Evolutionary conservation across 2,113 vertebrate genomes (phyloP), one percentile per base, ranked within the genome.

Genomic region (Nycticorax nycticorax): DNA sequence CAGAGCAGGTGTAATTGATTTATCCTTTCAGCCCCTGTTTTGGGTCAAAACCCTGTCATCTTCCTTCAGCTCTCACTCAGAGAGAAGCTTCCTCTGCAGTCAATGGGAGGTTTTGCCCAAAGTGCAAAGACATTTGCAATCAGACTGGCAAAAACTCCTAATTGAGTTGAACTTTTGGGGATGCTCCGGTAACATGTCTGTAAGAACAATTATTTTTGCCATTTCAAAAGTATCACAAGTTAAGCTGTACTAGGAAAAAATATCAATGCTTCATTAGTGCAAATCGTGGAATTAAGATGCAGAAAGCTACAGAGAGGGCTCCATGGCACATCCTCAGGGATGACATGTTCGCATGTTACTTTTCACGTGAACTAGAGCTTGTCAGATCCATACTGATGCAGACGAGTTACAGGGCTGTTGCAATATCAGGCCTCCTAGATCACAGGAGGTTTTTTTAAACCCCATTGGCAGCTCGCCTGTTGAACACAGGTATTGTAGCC

Each of bases 161-260:
- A 96, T 89, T 90, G 85, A 93, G 76, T 77, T 96, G 93, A 94
- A 95, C 93, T 96, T 95, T 88, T 67, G 79, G 64, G 85, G 87
- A 52, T 89, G 91, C 43, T 72, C 57, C 57, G 30, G 94, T 95
- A 91, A 92, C 89, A 86, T 69, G 79, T 92, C 92, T 93, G 60
- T 92, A 56, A 95, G 95, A 96, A 95, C 89, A 97, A 97, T 97
- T 98, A 96, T 97, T 98, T 98, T 96, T 98, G 97, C 96, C 96
- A 97, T 98, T 97, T 97, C 94, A 85, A 84, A 97, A 95, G 79
- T 93, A 95, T 91, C 88, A 76, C 77, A 89, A 93, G 95, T 96
- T 96, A 97, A 97, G 94, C 93, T 95, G 96, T 93, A 77, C 75
- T 68, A 71, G 85, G 86, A 89, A 95, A 92, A 93, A 95, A 95